These are phyloP conservation scores for Eclectus roratus DNA, from an alignment of 2,113 vertebrate genomes.

Conservation along the genomic window DNA sequence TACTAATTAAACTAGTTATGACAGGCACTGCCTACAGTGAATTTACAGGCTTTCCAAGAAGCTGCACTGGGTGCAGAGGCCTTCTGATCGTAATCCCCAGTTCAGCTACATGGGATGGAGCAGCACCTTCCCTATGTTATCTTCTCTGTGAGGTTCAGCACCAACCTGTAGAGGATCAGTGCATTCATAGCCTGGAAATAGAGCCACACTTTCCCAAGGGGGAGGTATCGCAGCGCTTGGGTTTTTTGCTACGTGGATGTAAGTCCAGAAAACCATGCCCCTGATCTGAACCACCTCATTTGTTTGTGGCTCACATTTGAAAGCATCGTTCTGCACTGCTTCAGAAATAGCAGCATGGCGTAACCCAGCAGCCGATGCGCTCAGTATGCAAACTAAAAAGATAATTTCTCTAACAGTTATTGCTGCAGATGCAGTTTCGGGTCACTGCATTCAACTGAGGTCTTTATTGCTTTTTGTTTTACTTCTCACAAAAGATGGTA, in stretches of 20 bases:
- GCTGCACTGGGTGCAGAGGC: not conserved
- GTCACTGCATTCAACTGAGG: not conserved
- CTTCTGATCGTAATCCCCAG: not conserved
- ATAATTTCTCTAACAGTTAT: not conserved
- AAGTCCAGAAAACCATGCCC: not conserved
- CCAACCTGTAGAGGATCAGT: not conserved
- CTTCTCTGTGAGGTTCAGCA: not conserved
- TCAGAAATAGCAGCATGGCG: not conserved
- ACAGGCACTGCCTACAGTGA: not conserved
- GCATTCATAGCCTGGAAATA: not conserved
- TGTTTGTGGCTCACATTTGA: not conserved
- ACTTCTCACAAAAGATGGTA: not conserved
- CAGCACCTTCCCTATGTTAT: not conserved
- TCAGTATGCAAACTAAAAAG: not conserved
- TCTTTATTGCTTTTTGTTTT: not conserved
- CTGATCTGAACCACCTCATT: not conserved
- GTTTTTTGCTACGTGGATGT: not conserved
- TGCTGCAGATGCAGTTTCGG: not conserved
- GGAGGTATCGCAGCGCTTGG: not conserved
- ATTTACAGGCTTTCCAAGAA: not conserved
- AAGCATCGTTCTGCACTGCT: not conserved
- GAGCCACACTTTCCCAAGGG: fast-evolving
- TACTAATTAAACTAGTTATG: not conserved
- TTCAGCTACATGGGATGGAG: not conserved
- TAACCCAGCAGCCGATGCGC: fast-evolving